Base-by-base conservation (phyloP, 2,888 invertebrate genomes). In the Fragum fragum region DNA sequence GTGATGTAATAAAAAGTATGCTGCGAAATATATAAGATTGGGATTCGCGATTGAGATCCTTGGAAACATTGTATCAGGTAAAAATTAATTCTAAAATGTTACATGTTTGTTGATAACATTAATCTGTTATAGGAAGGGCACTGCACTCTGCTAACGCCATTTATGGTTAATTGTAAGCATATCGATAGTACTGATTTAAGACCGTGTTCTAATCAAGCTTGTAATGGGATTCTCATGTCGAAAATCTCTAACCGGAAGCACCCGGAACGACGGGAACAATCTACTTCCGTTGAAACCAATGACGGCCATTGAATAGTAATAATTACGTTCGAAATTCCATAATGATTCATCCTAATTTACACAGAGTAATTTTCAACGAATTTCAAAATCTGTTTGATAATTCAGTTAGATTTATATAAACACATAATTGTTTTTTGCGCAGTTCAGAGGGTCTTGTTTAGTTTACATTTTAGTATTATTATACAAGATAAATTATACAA, bases 151-250 rank as follows among this genome's bases (percentile, higher is more conserved):
- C 2, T n/a, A 14, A 5, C n/a, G 14, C 16, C 3, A 47, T 47
- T 47, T 47, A 47, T 47, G 5, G 47, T 3, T n/a, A n/a, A 47
- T 47, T 3, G n/a, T 47, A 47, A 47, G n/a, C 47, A 9, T n/a
- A n/a, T 47, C n/a, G 47, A 47, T 47, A 61, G 29, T 61, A 5
- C 18, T 61, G 61, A 61, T 61, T 32, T 61, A 32, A 61, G 16
- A 6, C n/a, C 32, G 42, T 39, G 66, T 42, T 42, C 39, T 42
- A 42, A 66, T 66, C 42, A 42, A 66, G 14, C 36, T 21, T 23
- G 23, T 66, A 66, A 66, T 66, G 66, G 66, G 66, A 66, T 66
- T 66, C 66, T 66, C 66, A 14, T 66, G 66, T 66, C 36, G 21
- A 21, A n/a, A 42, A 66, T 66, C 39, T 21, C n/a, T 21, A 42